Conservation (phyloP, 2,888 invertebrate species). For the Troilus luridus region DNA sequence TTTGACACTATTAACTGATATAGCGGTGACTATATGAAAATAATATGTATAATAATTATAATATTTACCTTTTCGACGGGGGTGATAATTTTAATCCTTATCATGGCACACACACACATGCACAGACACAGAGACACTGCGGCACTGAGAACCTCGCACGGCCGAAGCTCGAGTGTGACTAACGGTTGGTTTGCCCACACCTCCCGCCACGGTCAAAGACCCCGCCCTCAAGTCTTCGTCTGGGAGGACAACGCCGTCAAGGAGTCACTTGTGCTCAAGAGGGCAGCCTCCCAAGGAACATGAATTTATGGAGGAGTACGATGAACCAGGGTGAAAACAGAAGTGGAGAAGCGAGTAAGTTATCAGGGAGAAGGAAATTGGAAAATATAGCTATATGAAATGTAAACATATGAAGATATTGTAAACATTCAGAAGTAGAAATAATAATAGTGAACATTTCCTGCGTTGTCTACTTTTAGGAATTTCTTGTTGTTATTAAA, state of each 20-base stretch:
- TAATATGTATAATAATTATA: background rate
- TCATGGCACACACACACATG: slow-evolving; percentile 8
- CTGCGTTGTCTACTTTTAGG: too few species aligned
- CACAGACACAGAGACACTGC: background rate
- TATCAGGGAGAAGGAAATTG: too few species aligned
- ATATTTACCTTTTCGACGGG: background rate
- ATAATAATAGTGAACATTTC: too few species aligned
- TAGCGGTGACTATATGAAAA: background rate
- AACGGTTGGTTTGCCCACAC: slow-evolving; percentile 40
- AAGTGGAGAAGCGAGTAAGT: background rate
- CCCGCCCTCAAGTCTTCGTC: slow-evolving; percentile 25
- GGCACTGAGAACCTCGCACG: slow-evolving; percentile 26
- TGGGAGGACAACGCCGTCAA: background rate
- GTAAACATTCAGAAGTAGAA: too few species aligned
- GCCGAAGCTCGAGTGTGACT: slow-evolving; percentile 38
- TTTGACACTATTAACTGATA: background rate
- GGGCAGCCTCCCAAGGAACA: background rate
- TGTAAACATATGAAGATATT: too few species aligned
- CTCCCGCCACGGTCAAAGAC: slow-evolving; percentile 55
- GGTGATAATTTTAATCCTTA: slow-evolving; percentile 39
- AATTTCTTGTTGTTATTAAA: too few species aligned
- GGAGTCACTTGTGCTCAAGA: background rate
- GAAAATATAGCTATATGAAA: too few species aligned
- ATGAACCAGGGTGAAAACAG: background rate
- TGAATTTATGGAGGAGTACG: fast-evolving